Evolutionary conservation across 2,113 vertebrate species (phyloP), one percentile per base, ranked within the genome.

Genomic region (Tetrax tetrax): DNA sequence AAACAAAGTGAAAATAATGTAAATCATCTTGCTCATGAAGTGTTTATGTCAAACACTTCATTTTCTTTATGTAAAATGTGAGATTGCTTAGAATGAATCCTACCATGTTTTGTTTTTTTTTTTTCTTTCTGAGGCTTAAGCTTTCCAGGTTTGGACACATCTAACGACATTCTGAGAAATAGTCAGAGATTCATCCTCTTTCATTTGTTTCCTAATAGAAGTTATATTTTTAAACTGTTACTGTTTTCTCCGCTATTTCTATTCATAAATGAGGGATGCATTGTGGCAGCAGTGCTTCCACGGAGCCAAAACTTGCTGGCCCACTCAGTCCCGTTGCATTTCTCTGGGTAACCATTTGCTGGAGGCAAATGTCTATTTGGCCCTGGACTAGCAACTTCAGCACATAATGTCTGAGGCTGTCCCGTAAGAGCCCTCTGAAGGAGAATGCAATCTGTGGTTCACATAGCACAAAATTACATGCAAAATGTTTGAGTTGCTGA

Each of bases 1-100:
- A 76, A 93, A 82, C 81, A 83, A 93, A 94, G 69, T 72, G 63
- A 64, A 95, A 93, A 87, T 90, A 45, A 93, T 74, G 77, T 95
- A 89, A 96, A 94, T 95, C 61, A 89, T 83, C 50, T 91, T 82
- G 19, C 50, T 95, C 35, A 25, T 82, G 57, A 83, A 95, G 37
- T 47, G 61, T 89, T 89, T 95, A 61, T 87, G 78, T 63, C 70
- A 93, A 69, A 54, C 45, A 38, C 66, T 94, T 91, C 3, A 69
- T 91, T 94, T 87, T 84, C 60, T 90, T 90, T 68, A 82, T 69
- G 54, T 24, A 76, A 64, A 83, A 74, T 70, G 16, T 54, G 28
- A 54, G n/a, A 29, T 75, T 90, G 19, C 90, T 92, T 75, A 84
- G 61, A 84, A 79, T 69, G 41, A 63, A 78, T 91, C 35, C 57